Evolutionary conservation across 2,113 vertebrate species (phyloP).

Genomic region (Narcine bancroftii): DNA sequence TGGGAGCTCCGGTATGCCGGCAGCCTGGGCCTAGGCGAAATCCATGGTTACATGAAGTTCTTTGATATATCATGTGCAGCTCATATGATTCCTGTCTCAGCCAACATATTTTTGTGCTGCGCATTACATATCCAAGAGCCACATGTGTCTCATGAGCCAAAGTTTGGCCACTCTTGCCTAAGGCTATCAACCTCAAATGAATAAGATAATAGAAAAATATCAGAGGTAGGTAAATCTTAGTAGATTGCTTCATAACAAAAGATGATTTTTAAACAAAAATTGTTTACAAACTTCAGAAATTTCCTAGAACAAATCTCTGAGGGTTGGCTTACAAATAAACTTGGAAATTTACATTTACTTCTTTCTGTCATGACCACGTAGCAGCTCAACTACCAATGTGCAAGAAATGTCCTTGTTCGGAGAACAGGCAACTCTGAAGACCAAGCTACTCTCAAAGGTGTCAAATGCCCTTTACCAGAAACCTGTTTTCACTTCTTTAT

Average conservation of each 20-base stretch:
- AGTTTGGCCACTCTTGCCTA: too few relatives aligned
- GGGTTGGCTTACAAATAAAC: not conserved
- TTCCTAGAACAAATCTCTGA: not conserved
- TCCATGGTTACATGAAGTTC: too few relatives aligned
- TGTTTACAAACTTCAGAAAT: not conserved
- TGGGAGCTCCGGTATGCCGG: too few relatives aligned
- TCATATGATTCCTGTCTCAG: too few relatives aligned
- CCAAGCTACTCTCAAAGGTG: not conserved
- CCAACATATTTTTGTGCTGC: too few relatives aligned
- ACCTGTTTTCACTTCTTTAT: not conserved
- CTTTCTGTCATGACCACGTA: not conserved
- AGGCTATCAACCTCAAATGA: not conserved
- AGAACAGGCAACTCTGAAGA: not conserved
- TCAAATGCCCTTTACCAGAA: not conserved
- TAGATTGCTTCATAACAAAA: not conserved
- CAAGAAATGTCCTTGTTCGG: not conserved
- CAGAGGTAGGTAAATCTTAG: not conserved
- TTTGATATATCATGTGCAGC: too few relatives aligned
- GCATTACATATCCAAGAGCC: too few relatives aligned
- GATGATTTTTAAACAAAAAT: not conserved
- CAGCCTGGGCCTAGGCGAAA: too few relatives aligned
- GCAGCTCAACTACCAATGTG: not conserved
- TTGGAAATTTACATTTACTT: not conserved
- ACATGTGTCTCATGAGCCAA: too few relatives aligned
- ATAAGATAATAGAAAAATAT: not conserved